Conservation (phyloP, 2,113 vertebrate species). For the Melanerpes formicivorus region DNA sequence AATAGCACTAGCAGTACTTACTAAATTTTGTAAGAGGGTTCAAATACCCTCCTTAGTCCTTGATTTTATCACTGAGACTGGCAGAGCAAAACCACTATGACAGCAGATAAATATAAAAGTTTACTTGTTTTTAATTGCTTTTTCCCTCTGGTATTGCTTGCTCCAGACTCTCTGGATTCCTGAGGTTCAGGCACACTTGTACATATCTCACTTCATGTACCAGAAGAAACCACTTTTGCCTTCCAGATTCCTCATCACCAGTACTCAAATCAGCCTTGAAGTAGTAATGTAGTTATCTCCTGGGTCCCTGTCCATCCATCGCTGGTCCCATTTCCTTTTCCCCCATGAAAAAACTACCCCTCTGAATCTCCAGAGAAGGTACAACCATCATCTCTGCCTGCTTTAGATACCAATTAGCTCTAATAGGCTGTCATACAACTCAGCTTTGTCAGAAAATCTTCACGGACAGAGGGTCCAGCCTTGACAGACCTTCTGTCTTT, state of each 20-base stretch:
- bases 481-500: neutral
- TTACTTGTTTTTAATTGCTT: slow-evolving; percentile 24
- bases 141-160: neutral
- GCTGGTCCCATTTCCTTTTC: neutral
- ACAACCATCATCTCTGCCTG: neutral
- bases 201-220: neutral
- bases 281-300: neutral
- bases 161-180: neutral
- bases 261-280: neutral
- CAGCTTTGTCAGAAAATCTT: neutral
- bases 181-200: neutral
- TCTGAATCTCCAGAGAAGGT: neutral
- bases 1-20: slow-evolving; percentile 34
- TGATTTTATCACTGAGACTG: slow-evolving; percentile 27
- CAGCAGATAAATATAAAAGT: slow-evolving; percentile 1
- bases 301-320: neutral
- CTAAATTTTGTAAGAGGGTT: slow-evolving; percentile 41
- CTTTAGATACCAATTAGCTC: neutral
- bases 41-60: slow-evolving; percentile 16
- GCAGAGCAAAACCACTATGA: slow-evolving; percentile 6
- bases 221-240: neutral
- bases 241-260: neutral
- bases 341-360: fast-evolving
- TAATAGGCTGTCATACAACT: neutral
- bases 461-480: neutral